A percentile compares a stretch with the other conserved stretches of the same genome.
Conservation (phyloP, 2,797 vertebrate genomes). For the Hephaestus fuliginosus region DNA sequence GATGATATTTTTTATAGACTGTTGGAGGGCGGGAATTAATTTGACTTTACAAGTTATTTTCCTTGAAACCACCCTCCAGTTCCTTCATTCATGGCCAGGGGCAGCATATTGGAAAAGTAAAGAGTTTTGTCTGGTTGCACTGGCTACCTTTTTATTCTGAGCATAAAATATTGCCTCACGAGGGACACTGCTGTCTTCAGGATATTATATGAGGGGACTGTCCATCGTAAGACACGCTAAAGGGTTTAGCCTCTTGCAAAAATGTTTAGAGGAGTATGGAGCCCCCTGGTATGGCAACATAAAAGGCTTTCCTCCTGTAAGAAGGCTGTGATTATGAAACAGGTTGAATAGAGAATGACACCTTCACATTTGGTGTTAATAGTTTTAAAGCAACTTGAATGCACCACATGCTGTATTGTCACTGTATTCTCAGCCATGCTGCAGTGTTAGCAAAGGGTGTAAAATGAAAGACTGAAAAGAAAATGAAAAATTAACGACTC, state of each 20-base stretch:
- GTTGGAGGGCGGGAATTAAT: constrained; percentile 3
- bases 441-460: constrained; percentile 37
- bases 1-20: constrained; percentile 9
- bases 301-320: constrained; percentile 15
- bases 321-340: constrained; percentile 38
- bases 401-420: constrained; percentile 3
- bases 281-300: neutral
- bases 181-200: neutral
- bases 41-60: constrained; percentile 17
- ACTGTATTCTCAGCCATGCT: constrained; percentile 19
- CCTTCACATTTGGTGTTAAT: neutral
- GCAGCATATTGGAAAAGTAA: neutral
- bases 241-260: neutral
- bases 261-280: neutral
- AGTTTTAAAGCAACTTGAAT: constrained; percentile 14
- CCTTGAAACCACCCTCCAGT: neutral
- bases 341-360: neutral
- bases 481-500: constrained; percentile 66
- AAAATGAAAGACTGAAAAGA: constrained; percentile 62
- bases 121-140: constrained; percentile 19
- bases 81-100: constrained; percentile 2
- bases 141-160: constrained; percentile 1
- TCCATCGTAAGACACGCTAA: neutral
- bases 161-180: neutral
- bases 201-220: neutral